These are phyloP conservation scores for Microtus pennsylvanicus DNA, from an alignment of 2,113 vertebrate species.

Conservation along the genomic window DNA sequence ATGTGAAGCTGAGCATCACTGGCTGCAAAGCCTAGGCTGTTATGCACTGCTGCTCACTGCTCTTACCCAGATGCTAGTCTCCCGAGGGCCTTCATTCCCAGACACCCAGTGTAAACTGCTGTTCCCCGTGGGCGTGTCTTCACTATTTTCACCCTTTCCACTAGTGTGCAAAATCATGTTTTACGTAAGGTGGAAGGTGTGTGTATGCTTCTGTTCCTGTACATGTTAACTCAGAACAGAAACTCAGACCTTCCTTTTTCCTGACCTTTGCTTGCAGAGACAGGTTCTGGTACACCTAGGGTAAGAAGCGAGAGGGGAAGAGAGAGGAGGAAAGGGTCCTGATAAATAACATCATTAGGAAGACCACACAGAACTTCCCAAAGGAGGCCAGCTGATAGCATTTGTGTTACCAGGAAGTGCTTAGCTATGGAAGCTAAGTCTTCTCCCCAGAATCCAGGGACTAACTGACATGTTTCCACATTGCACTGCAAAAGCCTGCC, in stretches of 20 bases:
- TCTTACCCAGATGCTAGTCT: not conserved
- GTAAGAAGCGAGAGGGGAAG: not conserved
- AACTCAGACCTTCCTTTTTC: not conserved
- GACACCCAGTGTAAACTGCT: not conserved
- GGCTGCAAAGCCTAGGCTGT: not conserved
- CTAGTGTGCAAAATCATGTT: not conserved
- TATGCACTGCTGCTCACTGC: not conserved
- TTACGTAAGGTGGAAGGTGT: not conserved
- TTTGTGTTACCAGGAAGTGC: not conserved
- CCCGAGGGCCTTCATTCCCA: not conserved
- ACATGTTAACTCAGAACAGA: not conserved
- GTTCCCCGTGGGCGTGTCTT: not conserved
- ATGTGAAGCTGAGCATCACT: no score
- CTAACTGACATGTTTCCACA: not conserved
- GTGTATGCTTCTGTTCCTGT: not conserved
- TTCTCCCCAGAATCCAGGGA: not conserved
- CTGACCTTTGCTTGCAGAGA: not conserved
- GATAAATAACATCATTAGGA: not conserved
- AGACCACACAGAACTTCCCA: not conserved
- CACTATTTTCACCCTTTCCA: not conserved
- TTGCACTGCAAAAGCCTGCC: not conserved
- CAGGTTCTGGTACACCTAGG: not conserved
- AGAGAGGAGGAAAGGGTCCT: not conserved
- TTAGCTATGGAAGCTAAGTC: not conserved
- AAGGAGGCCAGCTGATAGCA: not conserved